phyloP scores from a whole-genome alignment of 2,113 vertebrate genomes.

The Geothlypis trichas region DNA sequence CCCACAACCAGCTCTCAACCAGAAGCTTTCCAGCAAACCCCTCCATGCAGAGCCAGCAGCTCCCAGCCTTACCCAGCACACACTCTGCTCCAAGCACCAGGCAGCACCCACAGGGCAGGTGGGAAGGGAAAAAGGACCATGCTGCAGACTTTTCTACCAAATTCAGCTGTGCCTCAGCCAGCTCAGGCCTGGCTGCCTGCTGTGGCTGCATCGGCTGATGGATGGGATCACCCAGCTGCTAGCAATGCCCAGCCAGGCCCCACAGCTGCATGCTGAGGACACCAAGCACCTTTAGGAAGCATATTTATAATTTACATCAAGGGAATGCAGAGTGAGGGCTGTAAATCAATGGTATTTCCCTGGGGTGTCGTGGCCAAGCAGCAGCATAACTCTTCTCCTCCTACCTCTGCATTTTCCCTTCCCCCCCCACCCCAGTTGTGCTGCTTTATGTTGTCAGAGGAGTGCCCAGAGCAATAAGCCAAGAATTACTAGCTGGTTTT shows the following conservation, averaged over 20 bases:
- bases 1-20: background rate
- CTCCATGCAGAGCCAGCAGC: background rate
- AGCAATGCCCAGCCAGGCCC: background rate
- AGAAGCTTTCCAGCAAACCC: background rate
- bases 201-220: background rate
- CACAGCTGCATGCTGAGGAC: background rate
- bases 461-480: background rate
- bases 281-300: background rate
- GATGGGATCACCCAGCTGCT: background rate
- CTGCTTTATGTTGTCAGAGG: background rate
- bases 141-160: background rate
- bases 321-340: background rate
- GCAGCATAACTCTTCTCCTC: background rate
- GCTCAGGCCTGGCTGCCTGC: background rate
- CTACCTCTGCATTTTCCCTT: background rate
- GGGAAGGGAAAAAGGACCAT: rapidly evolving
- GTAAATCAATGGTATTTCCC: background rate
- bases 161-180: background rate
- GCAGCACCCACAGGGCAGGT: background rate
- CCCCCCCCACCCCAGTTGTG: background rate
- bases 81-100: background rate
- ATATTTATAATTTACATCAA: background rate
- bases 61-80: background rate
- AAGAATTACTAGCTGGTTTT: constrained; percentile 12
- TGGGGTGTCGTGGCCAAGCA: background rate